Percentiles rank a stretch among this genome's conserved stretches.
phyloP scores from a whole-genome alignment of 2,888 invertebrate species.

The Terebella lapidaria region DNA sequence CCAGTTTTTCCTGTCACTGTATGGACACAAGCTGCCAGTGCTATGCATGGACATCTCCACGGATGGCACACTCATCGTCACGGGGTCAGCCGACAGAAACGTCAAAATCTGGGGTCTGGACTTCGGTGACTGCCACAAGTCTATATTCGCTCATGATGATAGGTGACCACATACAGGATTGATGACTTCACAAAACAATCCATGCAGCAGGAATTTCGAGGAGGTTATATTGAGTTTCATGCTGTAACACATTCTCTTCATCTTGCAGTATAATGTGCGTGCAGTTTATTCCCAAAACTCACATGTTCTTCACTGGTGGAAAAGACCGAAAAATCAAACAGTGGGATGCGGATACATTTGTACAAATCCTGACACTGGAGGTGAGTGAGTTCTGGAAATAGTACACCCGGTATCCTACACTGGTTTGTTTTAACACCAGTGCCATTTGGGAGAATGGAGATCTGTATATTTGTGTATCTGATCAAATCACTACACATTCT shows the following conservation, averaged over 20 bases:
- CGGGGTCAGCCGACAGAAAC: conserved; percentile 92
- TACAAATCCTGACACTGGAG: not conserved
- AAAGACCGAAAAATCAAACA: conserved; percentile 92
- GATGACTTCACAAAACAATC: not conserved
- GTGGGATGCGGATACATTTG: conserved; percentile 88
- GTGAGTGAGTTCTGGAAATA: not conserved
- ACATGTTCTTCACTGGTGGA: conserved; percentile 87
- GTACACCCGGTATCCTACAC: too few relatives aligned
- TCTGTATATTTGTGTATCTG: too few relatives aligned
- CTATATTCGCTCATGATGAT: conserved; percentile 93
- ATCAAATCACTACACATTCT: too few relatives aligned
- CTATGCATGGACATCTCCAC: conserved; percentile 87
- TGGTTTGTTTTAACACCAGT: too few relatives aligned
- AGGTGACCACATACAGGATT: conserved; percentile 37
- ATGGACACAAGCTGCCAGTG: conserved; percentile 94
- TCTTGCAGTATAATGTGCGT: conserved; percentile 73
- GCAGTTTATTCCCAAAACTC: conserved; percentile 84
- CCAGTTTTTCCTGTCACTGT: conserved; percentile 85
- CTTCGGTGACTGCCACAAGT: conserved; percentile 94
- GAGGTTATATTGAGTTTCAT: too few relatives aligned
- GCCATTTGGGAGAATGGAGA: too few relatives aligned
- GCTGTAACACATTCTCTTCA: not conserved
- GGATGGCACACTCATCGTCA: conserved; percentile 69
- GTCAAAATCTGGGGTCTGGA: conserved; percentile 98
- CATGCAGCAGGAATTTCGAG: too few relatives aligned